phyloP scores from a whole-genome alignment of 2,113 vertebrate genomes.

The Sialia sialis region DNA sequence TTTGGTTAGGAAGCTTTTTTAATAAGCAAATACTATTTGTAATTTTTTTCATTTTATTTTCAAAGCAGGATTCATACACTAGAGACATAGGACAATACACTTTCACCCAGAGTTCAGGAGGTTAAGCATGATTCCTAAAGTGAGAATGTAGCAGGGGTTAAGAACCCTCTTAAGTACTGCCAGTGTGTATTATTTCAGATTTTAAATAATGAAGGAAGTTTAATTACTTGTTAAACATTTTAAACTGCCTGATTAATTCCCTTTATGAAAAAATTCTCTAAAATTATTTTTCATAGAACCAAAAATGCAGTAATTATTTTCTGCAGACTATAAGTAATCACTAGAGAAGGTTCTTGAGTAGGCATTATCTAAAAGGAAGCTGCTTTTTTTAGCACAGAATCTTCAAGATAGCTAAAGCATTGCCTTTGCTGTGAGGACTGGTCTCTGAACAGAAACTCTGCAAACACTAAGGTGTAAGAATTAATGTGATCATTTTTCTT shows the following conservation, averaged over 20 bases:
- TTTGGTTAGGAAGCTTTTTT: not conserved
- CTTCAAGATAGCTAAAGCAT: not conserved
- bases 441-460: not conserved
- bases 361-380: not conserved
- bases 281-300: not conserved
- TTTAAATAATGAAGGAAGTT: not conserved
- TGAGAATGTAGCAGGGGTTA: not conserved
- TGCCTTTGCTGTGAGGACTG: not conserved
- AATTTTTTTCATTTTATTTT: not conserved
- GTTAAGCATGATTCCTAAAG: not conserved
- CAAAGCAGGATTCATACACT: not conserved
- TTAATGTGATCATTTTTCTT: not conserved
- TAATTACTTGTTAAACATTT: slow-evolving; percentile 19
- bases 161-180: not conserved
- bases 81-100: not conserved
- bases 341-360: not conserved
- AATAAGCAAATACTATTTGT: not conserved
- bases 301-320: not conserved
- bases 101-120: not conserved
- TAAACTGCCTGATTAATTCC: not conserved
- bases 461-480: not conserved
- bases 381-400: not conserved
- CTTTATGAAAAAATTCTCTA: not conserved
- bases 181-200: not conserved
- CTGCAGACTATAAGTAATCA: not conserved